Evolutionary conservation across 1,140 invertebrate species (phyloP), one percentile per base, ranked within the genome.

Genomic region (Pachyrhynchus sulphureomaculatus): DNA sequence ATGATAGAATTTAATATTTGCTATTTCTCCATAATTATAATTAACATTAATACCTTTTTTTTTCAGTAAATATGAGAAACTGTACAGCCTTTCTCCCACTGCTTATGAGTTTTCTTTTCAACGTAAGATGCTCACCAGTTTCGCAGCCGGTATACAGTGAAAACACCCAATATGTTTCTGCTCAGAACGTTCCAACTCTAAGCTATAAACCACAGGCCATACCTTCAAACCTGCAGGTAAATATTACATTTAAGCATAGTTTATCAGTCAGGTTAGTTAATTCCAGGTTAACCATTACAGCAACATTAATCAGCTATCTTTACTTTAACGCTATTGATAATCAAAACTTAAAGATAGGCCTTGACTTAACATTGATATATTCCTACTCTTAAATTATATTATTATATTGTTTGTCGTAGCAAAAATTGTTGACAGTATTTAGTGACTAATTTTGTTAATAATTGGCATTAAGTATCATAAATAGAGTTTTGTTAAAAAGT

Each of bases 141-240:
- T 65, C 66, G n/a, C 62, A 68, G 26, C 66, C 66, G 10, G 58
- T 17, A 39, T 68, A 68, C n/a, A n/a, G n/a, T 45, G 49, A 60
- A 39, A 65, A 54, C 37, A 36, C 48, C 26, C 66, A 57, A 20
- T 68, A 68, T 51, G 58, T 56, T 17, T 32, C 26, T 51, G 47
- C 62, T 17, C 65, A 61, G 32, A 55, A 51, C 15, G 39, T 65
- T 24, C 52, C 66, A n/a, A 26, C 39, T 32, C 26, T 68, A 36
- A 15, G 47, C 15, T 68, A 68, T 36, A 62, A 64, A 42, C 61
- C 62, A n/a, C 61, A 64, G 33, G 51, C 57, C 33, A 32, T 62
- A 39, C 62, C 64, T 57, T 55, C 12, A 57, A 61, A 51, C 57
- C 61, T 18, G 60, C 54, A 54, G 49, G 52, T 57, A 42, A 41